Base-by-base conservation (phyloP, 2,113 vertebrate species). In the Albula glossodonta region DNA sequence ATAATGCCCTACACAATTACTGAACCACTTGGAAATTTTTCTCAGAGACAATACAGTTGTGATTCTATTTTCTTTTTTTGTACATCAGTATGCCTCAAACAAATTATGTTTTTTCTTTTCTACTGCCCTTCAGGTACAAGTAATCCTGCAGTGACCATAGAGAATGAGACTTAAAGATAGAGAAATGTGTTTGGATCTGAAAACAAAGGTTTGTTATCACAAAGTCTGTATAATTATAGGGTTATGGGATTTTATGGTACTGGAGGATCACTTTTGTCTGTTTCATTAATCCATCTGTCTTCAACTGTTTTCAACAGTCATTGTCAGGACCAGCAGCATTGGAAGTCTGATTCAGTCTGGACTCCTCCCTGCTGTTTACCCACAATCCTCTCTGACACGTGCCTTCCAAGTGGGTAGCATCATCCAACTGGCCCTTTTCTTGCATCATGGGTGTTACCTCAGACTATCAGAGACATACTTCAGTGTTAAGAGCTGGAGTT, bases 141-240 rank as follows among this genome's bases (percentile, higher is more conserved):
- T 89, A 96, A 96, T 91, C 96, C 96, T 92, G 95, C 93, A 82
- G 90, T 97, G 91, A 93, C 91, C 80, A 94, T 96, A 90, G 96
- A 96, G 90, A 96, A 96, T 92, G 96, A 97, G 91, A 96, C 95
- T 81, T 97, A 96, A 60, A 5, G 31, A 8, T 66, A 2, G n/a
- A 70, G 48, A 51, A 15, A 31, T 49, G 49, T 25, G 15, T n/a
- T 60, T 51, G 19, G 6, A 63, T 50, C 82, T 60, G 48, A 49
- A 48, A 41, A 11, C 19, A 22, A 53, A 86, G 81, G 85, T 86
- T n/a, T 48, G 81, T 8, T 66, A 63, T 60, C 11, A 60, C 57
- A 15, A 15, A 60, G 57, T 12, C 17, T 8, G 12, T 15, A 12
- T 60, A 15, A 15, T 15, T 12, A 3, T 12, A 60, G 9, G 12